A percentile compares a stretch with the other conserved stretches of the same genome.
Evolutionary conservation across 2,797 vertebrate genomes (phyloP).

Genomic region (Eutrigla gurnardus): DNA sequence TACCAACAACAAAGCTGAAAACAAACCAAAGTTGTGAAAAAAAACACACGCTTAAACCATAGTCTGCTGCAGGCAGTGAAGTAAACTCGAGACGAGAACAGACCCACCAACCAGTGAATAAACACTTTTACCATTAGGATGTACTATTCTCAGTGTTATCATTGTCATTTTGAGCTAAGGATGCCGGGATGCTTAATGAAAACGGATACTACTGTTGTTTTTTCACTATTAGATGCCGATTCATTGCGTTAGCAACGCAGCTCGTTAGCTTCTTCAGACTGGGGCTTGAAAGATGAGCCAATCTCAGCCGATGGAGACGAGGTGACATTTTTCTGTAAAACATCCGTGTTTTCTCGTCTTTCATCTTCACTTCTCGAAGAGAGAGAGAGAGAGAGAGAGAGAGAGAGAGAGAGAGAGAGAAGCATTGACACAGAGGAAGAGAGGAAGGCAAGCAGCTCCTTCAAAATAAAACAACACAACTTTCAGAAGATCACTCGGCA

Average conservation of each 20-base stretch:
- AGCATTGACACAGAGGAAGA: slow-evolving; percentile 42
- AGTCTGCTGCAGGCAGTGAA: not conserved
- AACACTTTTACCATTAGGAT: not conserved
- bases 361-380: slow-evolving; percentile 32
- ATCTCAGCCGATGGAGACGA: slow-evolving; percentile 64
- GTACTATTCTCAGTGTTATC: not conserved
- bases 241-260: not conserved
- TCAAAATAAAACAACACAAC: slow-evolving; percentile 69
- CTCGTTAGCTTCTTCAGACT: slow-evolving; percentile 56
- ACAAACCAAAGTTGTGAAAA: not conserved
- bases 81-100: not conserved
- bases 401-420: slow-evolving; percentile 40
- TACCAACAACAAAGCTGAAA: not conserved
- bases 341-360: slow-evolving; percentile 40
- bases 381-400: slow-evolving; percentile 10
- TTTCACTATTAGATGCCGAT: slow-evolving; percentile 9
- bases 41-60: too few species aligned
- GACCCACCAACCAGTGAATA: not conserved
- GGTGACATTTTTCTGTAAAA: slow-evolving; percentile 66
- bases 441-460: slow-evolving; percentile 41
- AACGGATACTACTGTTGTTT: not conserved
- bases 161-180: not conserved
- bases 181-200: too few species aligned
- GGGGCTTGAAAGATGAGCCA: slow-evolving; percentile 47
- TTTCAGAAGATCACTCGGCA: slow-evolving; percentile 70